Evolutionary conservation across 2,797 vertebrate species (phyloP).

Genomic region (Microchirus variegatus): DNA sequence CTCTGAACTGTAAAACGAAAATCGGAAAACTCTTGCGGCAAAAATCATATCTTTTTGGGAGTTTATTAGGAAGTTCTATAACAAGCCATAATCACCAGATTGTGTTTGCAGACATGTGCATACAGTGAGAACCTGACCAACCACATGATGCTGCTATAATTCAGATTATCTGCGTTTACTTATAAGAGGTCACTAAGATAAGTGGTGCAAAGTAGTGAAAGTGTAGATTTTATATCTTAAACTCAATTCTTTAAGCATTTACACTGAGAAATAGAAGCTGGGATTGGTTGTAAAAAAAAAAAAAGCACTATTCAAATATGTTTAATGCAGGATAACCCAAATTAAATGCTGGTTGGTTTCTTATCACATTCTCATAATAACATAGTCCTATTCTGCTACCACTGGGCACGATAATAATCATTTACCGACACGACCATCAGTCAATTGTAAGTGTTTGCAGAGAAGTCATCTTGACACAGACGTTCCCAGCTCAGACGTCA

Average conservation of each 20-base stretch:
- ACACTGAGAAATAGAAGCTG: slow-evolving; percentile 20
- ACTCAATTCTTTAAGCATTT: slow-evolving; percentile 11
- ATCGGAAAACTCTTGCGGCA: too few species aligned
- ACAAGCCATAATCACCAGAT: not conserved
- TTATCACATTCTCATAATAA: slow-evolving; percentile 9
- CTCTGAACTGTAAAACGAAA: too few species aligned
- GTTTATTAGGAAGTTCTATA: too few species aligned
- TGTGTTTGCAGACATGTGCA: slow-evolving; percentile 38
- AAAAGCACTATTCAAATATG: slow-evolving; percentile 6
- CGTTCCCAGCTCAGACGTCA: slow-evolving; percentile 10
- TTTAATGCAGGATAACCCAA: slow-evolving; percentile 7
- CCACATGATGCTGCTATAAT: slow-evolving; percentile 7
- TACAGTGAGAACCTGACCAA: slow-evolving; percentile 2
- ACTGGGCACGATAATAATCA: slow-evolving; percentile 21
- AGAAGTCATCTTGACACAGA: slow-evolving; percentile 37
- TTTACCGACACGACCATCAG: slow-evolving; percentile 23
- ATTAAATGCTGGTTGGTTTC: slow-evolving; percentile 4
- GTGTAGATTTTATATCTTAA: slow-evolving; percentile 12
- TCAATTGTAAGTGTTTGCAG: slow-evolving; percentile 29
- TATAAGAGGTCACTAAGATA: not conserved
- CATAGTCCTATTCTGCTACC: not conserved
- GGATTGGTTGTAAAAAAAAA: slow-evolving; percentile 19
- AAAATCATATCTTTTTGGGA: too few species aligned
- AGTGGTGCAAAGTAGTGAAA: too few species aligned
- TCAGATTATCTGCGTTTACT: not conserved